Base-by-base conservation (phyloP, 2,888 invertebrate genomes). In the Torymus auratus region DNA sequence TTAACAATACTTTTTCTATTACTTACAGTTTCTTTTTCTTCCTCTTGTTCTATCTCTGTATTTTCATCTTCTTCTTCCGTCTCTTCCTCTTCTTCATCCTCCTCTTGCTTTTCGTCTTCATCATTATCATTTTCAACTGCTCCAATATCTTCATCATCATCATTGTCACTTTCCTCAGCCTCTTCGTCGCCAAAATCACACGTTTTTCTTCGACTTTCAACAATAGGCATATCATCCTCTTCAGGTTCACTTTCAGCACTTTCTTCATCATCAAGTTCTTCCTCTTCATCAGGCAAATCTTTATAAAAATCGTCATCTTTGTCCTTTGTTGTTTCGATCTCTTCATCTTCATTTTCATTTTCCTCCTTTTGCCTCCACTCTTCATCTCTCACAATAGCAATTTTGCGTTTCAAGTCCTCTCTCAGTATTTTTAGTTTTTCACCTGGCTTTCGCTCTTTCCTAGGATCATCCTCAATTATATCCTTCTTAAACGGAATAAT, bases 341-440 rank as follows among this genome's bases (percentile, higher is more conserved):
- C 88, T 10, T 91, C 89, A 1, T 89, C 88, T 13, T 91, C 91
- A 58, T 91, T 88, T 64, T 76, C 61, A n/a, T 78, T 61, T 77
- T 92, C 91, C 61, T 92, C 91, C 70, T 94, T 93, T 85, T 94
- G 93, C 76, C 93, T 92, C 94, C 96, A 94, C 84, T 95, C 94
- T 80, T 95, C 92, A 58, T 94, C 93, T 70, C 96, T 92, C 86
- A 94, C 94, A 83, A 93, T 92, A 2, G 94, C 94, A 87, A 97
- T 97, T 90, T 95, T 92, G 14, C 93, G 92, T 86, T 95, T 93
- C 2, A 97, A 91, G 82, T 95, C 94, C 81, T 94, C 93, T 87
- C 94, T 95, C 72, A 97, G 91, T 85, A 93, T 94, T n/a, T 93
- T 89, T 83, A 95, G 93, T 85, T 94, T 95, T 2, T 94, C 94